Evolutionary conservation across 2,888 invertebrate species (phyloP), one percentile per base, ranked within the genome.

Genomic region (Unio pictorum): DNA sequence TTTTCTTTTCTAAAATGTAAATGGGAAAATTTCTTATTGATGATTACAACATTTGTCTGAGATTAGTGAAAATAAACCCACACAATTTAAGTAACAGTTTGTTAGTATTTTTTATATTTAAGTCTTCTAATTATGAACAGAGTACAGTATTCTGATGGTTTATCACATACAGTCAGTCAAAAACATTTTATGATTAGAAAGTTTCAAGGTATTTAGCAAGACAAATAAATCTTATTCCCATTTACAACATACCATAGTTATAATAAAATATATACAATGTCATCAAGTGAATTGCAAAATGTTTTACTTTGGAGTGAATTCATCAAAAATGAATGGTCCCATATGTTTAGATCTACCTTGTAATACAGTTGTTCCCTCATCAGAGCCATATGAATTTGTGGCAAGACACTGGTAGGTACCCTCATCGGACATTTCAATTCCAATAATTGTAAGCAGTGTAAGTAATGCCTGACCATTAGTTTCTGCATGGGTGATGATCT

Each of bases 391-490:
- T 4, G 45, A 26, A 61, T 76, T 76, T 18, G 57, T 45, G 28
- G 76, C 69, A 56, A 66, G 20, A 58, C 76, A 76, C 55, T 64
- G 54, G 69, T 76, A 76, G 30, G 57, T 59, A 17, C 76, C 74
- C 20, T 55, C 69, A 26, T 76, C 76, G 30, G 23, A 61, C n/a
- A 34, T 26, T 8, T 72, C 67, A 18, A 61, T 64, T 3, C 54
- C 34, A 18, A 30, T 20, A 34, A 76, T 71, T n/a, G 59, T 74
- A 23, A 76, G 61, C 15, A 34, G 20, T 61, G 68, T 69, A 8
- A 61, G 58, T n/a, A 68, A 61, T 65, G 28, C 54, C 45, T 67
- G 61, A 59, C 55, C 68, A 18, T 74, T 67, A 64, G 69, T 65
- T 26, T 71, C 73, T 15, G 67, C 64, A 59, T 71, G 67, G 18